Evolutionary conservation across 2,113 vertebrate genomes (phyloP).

Genomic region (Aspidoscelis tigris): DNA sequence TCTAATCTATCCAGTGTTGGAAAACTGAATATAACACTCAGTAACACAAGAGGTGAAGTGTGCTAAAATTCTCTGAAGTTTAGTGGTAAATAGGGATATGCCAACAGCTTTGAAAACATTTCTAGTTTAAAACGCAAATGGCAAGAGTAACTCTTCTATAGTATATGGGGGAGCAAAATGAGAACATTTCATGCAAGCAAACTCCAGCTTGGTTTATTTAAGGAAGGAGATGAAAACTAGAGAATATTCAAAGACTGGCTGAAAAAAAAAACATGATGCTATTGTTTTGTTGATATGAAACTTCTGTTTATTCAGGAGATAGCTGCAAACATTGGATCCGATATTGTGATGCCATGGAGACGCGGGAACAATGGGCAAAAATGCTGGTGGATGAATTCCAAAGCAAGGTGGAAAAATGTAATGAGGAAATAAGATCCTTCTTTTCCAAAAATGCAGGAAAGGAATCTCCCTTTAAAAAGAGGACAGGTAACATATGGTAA

Average conservation of each 20-base stretch:
- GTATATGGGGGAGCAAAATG: neutral
- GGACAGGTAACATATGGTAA: slow-evolving; percentile 62
- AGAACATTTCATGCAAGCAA: neutral
- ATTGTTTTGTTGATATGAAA: neutral
- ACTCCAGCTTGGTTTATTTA: neutral
- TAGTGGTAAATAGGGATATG: neutral
- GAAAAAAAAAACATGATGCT: neutral
- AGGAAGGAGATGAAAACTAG: neutral
- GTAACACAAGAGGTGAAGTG: neutral
- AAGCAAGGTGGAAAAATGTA: slow-evolving; percentile 77
- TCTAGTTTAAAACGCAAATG: neutral
- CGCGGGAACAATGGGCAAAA: slow-evolving; percentile 88
- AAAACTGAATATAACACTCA: neutral
- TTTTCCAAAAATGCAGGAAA: slow-evolving; percentile 62
- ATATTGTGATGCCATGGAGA: slow-evolving; percentile 91
- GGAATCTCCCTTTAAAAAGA: slow-evolving; percentile 77
- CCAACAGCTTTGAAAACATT: slow-evolving; percentile 10
- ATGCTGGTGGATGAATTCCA: slow-evolving; percentile 89
- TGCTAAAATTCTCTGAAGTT: neutral
- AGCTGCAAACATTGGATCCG: slow-evolving; percentile 92
- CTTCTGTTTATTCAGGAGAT: slow-evolving; percentile 72
- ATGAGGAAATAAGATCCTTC: slow-evolving; percentile 61
- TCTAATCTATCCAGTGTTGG: neutral
- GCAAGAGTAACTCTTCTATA: neutral
- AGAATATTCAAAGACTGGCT: neutral